Percentiles rank a stretch among this genome's conserved stretches.
Conservation (phyloP, 2,113 vertebrate species). For the Pygoscelis adeliae region DNA sequence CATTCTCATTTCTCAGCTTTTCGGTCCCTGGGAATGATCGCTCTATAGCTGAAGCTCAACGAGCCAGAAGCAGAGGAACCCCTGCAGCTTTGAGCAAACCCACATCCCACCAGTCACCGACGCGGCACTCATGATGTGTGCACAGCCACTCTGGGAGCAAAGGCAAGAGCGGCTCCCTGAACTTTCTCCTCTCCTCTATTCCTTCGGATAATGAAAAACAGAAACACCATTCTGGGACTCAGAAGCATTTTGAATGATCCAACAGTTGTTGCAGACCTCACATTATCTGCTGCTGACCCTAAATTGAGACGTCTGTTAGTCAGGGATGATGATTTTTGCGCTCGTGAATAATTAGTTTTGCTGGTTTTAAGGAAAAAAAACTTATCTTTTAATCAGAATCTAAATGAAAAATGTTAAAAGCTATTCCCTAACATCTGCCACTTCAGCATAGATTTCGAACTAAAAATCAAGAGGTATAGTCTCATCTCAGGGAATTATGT, state of each 20-base stretch:
- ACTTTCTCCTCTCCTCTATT: constrained; percentile 20
- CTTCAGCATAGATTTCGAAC: constrained; percentile 71
- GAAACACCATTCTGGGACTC: constrained; percentile 7
- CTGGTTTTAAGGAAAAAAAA: constrained; percentile 59
- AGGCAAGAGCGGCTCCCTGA: neutral
- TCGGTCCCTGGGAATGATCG: neutral
- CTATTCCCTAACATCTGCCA: constrained; percentile 73
- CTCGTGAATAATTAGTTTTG: constrained; percentile 57
- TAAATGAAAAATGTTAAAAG: constrained; percentile 68
- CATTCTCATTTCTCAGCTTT: neutral
- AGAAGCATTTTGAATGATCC: neutral
- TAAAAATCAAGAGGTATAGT: constrained; percentile 73
- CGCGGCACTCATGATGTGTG: accelerated
- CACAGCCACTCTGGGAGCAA: neutral
- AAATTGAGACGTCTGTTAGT: constrained; percentile 43
- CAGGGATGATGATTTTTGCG: constrained; percentile 54
- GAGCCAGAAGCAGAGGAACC: constrained; percentile 4
- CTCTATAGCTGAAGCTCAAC: neutral
- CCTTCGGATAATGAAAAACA: constrained; percentile 33
- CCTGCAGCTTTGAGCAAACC: neutral
- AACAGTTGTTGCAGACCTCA: constrained; percentile 30
- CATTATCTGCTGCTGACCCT: constrained; percentile 54
- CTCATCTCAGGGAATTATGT: constrained; percentile 71
- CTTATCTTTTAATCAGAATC: constrained; percentile 74
- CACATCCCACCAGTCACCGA: neutral